These are phyloP conservation scores for Brachyhypopomus occidentalis DNA, from an alignment of 2,113 vertebrate genomes.

Conservation along the genomic window DNA sequence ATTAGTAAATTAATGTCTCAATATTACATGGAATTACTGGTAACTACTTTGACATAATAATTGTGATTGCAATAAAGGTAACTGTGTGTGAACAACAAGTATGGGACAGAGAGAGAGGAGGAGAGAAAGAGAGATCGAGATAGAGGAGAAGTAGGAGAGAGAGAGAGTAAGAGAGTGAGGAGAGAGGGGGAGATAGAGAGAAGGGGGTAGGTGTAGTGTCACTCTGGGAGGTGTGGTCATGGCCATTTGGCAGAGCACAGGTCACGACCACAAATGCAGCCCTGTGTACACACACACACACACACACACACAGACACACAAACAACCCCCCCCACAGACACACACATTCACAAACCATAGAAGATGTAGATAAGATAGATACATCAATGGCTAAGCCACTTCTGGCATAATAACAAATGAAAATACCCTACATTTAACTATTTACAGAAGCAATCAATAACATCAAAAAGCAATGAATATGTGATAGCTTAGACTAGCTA, in stretches of 20 bases:
- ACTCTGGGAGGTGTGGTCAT: neutral
- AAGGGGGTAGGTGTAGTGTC: neutral
- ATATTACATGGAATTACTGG: too few species aligned
- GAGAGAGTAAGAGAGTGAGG: slow-evolving; percentile 25
- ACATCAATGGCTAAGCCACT: neutral
- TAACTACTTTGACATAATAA: too few species aligned
- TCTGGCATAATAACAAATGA: neutral
- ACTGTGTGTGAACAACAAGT: too few species aligned
- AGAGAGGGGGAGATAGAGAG: slow-evolving; percentile 43
- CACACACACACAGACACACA: neutral
- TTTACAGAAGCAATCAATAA: too few species aligned
- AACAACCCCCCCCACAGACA: neutral
- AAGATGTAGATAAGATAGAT: neutral
- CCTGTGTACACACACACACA: neutral
- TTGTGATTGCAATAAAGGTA: too few species aligned
- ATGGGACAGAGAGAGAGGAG: too few species aligned
- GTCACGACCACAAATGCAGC: neutral
- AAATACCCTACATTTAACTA: too few species aligned
- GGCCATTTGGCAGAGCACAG: neutral
- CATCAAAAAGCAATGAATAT: too few species aligned
- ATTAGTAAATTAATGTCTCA: too few species aligned
- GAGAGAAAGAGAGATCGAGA: slow-evolving; percentile 1
- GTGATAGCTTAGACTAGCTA: too few species aligned
- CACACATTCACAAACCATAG: neutral
- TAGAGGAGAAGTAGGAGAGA: slow-evolving; percentile 24